Percentiles rank a stretch among this genome's conserved stretches.
phyloP scores from a whole-genome alignment of 2,113 vertebrate genomes.

The Cromileptes altivelis region DNA sequence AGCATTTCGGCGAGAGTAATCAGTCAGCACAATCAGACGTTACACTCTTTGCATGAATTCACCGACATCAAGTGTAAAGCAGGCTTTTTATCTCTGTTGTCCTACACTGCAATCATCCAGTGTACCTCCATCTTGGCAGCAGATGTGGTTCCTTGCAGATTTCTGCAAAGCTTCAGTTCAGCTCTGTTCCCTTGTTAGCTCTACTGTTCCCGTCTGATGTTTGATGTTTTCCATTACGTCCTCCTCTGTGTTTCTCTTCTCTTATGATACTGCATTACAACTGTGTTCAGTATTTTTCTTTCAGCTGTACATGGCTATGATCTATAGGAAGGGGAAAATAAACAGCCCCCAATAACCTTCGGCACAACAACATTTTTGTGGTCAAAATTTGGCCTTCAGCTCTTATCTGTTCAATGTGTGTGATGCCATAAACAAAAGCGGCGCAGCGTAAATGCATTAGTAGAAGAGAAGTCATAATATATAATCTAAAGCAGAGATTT shows the following conservation, averaged over 20 bases:
- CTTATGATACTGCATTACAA: slow-evolving; percentile 3
- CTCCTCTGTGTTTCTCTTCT: neutral
- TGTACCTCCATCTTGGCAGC: slow-evolving; percentile 50
- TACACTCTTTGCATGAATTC: neutral
- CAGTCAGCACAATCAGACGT: slow-evolving; percentile 6
- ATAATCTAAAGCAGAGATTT: slow-evolving; percentile 46
- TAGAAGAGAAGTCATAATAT: slow-evolving; percentile 20
- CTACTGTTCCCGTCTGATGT: slow-evolving; percentile 7
- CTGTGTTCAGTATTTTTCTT: neutral
- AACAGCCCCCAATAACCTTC: slow-evolving; percentile 2
- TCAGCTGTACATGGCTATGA: neutral
- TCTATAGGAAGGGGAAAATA: neutral
- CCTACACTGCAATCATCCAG: neutral
- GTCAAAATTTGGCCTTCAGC: slow-evolving; percentile 21
- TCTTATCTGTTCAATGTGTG: slow-evolving; percentile 28
- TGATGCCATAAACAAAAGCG: slow-evolving; percentile 26
- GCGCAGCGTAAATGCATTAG: slow-evolving; percentile 17
- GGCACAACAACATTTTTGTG: neutral
- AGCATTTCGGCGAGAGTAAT: neutral
- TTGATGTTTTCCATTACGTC: slow-evolving; percentile 27
- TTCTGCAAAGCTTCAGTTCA: slow-evolving; percentile 32
- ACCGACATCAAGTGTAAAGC: neutral
- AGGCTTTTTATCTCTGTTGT: neutral
- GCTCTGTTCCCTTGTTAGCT: slow-evolving; percentile 42
- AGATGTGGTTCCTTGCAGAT: slow-evolving; percentile 56